Evolutionary conservation across 2,888 invertebrate species (phyloP).

Genomic region (Graphium colonna): DNA sequence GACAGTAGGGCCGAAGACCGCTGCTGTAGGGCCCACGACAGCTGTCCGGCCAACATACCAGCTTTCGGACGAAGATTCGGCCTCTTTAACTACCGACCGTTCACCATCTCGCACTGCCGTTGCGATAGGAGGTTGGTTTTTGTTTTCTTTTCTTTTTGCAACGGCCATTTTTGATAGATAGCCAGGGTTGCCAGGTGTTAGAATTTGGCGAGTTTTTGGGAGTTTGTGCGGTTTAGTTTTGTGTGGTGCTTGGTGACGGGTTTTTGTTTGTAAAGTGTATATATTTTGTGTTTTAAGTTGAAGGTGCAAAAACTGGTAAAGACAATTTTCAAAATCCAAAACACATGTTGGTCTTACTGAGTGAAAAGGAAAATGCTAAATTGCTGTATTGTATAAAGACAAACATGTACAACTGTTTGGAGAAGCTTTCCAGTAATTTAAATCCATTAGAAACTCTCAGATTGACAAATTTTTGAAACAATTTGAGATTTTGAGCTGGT

Average conservation of each 20-base stretch:
- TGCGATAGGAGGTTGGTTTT: slow-evolving; percentile 87
- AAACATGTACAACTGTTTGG: too few relatives aligned
- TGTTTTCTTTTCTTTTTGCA: slow-evolving; percentile 40
- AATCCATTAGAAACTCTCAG: too few relatives aligned
- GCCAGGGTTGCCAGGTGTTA: not conserved
- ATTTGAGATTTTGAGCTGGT: too few relatives aligned
- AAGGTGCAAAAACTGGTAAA: too few relatives aligned
- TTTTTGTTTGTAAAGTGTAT: too few relatives aligned
- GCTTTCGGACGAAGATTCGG: slow-evolving; percentile 81
- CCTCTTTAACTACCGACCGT: slow-evolving; percentile 84
- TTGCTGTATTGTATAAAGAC: too few relatives aligned
- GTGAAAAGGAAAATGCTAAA: too few relatives aligned
- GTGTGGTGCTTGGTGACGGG: not conserved
- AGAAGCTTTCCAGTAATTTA: too few relatives aligned
- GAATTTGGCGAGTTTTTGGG: not conserved
- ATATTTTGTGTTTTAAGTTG: too few relatives aligned
- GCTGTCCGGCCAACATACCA: slow-evolving; percentile 82
- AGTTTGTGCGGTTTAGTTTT: slow-evolving; percentile 6
- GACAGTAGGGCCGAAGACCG: slow-evolving; percentile 76
- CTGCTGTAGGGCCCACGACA: slow-evolving; percentile 88
- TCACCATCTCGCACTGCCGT: slow-evolving; percentile 87
- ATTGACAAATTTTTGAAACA: too few relatives aligned
- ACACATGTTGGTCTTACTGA: too few relatives aligned
- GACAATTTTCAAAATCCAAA: too few relatives aligned
- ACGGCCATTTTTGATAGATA: slow-evolving; percentile 1